Conservation (phyloP, 2,888 invertebrate genomes). For the Megastigmus dorsalis region DNA sequence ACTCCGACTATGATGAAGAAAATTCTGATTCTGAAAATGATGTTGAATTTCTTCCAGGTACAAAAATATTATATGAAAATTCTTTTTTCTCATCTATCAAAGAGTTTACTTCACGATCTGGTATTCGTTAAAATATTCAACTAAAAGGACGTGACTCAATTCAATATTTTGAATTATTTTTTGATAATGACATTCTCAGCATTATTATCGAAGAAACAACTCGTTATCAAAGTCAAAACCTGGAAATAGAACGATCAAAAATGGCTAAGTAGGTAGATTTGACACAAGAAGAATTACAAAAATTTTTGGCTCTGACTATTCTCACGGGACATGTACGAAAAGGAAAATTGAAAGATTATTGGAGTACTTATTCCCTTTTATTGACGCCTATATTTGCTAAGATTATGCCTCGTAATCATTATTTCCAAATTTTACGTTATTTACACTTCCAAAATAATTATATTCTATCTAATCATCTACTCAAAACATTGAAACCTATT, state of each 20-base stretch:
- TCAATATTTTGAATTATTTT: slow-evolving; percentile 13
- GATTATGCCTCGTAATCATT: too few species aligned
- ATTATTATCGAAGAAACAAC: neutral
- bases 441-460: too few species aligned
- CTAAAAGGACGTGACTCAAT: neutral
- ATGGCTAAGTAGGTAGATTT: slow-evolving; percentile 5
- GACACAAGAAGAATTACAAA: too few species aligned
- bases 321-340: too few species aligned
- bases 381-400: neutral
- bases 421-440: too few species aligned
- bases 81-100: slow-evolving; percentile 20
- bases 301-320: too few species aligned
- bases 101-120: slow-evolving; percentile 1
- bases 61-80: neutral
- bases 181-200: neutral
- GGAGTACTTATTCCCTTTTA: too few species aligned
- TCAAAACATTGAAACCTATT: neutral
- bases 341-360: too few species aligned
- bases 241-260: neutral
- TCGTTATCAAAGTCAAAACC: slow-evolving; percentile 9
- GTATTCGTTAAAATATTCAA: slow-evolving; percentile 11
- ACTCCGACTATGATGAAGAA: too few species aligned
- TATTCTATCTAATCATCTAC: neutral
- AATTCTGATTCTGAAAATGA: neutral
- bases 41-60: neutral